Evolutionary conservation across 1,140 invertebrate species (phyloP).

Genomic region (Drosophila repletoides): DNA sequence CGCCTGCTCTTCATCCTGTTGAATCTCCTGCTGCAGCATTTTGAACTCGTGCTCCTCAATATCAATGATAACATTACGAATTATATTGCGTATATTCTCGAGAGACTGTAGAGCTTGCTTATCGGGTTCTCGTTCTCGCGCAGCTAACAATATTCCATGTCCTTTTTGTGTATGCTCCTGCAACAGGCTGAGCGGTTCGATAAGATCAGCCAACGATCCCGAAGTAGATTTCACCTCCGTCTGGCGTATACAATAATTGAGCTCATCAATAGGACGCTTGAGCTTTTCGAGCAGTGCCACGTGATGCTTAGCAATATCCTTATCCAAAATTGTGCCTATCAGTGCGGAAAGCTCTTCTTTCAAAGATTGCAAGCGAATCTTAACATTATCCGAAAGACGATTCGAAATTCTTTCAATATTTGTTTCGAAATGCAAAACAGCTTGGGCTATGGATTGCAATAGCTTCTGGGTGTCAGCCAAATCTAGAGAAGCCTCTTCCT

Average conservation of each 20-base stretch:
- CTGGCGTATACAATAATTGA: conserved; percentile 81
- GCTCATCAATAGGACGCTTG: conserved; percentile 74
- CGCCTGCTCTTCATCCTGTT: conserved; percentile 60
- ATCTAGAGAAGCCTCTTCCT: conserved; percentile 55
- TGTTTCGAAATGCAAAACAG: conserved; percentile 75
- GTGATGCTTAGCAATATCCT: conserved; percentile 68
- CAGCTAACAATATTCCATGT: conserved; percentile 52
- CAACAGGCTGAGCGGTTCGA: conserved; percentile 74
- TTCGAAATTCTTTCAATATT: conserved; percentile 71
- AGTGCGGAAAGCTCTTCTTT: conserved; percentile 73
- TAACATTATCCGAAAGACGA: conserved; percentile 53
- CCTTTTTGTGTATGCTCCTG: conserved; percentile 66
- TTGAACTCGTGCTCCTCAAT: conserved; percentile 77
- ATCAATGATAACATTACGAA: conserved; percentile 68
- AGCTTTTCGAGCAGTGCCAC: conserved; percentile 66
- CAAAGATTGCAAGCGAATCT: conserved; percentile 51
- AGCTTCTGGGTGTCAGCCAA: conserved; percentile 74
- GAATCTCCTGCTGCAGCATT: conserved; percentile 72
- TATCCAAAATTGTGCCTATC: conserved; percentile 73
- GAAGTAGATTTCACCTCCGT: conserved; percentile 75
- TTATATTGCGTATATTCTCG: conserved; percentile 62
- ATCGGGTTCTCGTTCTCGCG: conserved; percentile 40
- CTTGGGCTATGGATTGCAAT: conserved; percentile 76
- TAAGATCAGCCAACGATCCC: conserved; percentile 73
- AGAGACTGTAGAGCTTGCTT: conserved; percentile 53